phyloP scores from a whole-genome alignment of 2,888 invertebrate genomes.

The Agrilus mali region DNA sequence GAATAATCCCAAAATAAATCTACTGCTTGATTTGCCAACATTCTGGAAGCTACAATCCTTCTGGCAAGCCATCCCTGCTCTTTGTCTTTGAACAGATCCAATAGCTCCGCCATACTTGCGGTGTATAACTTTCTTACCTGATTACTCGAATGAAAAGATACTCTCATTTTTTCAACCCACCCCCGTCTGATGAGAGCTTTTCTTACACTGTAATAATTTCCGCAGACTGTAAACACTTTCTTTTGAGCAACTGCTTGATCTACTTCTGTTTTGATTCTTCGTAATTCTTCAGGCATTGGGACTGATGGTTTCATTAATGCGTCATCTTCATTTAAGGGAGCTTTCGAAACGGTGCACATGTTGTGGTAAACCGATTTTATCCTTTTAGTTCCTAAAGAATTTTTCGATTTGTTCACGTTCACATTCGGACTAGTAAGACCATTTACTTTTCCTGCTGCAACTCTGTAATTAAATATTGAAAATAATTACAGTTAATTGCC shows the following conservation, averaged over 20 bases:
- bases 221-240: slow-evolving; percentile 44
- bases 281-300: slow-evolving; percentile 2
- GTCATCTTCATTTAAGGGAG: no score
- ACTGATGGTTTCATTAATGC: no score
- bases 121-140: slow-evolving; percentile 18
- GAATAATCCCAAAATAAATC: slow-evolving; percentile 59
- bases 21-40: slow-evolving; percentile 48
- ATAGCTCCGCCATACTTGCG: slow-evolving; percentile 21
- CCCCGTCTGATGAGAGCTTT: slow-evolving; percentile 50
- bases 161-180: slow-evolving; percentile 59
- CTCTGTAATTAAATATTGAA: no score
- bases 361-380: no score
- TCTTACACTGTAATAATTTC: slow-evolving; percentile 39
- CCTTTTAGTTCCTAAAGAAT: no score
- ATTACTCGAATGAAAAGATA: slow-evolving; percentile 26
- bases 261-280: slow-evolving; percentile 35
- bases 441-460: no score
- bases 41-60: slow-evolving; percentile 41
- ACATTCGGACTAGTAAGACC: no score
- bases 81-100: slow-evolving; percentile 22
- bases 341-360: no score
- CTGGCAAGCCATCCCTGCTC: slow-evolving; percentile 21
- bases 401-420: no score
- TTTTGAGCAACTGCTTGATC: slow-evolving; percentile 36
- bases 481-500: no score